Evolutionary conservation across 53 echinoderm and acorn worm species (phyloP).

Genomic region (Pentamera pediparva): DNA sequence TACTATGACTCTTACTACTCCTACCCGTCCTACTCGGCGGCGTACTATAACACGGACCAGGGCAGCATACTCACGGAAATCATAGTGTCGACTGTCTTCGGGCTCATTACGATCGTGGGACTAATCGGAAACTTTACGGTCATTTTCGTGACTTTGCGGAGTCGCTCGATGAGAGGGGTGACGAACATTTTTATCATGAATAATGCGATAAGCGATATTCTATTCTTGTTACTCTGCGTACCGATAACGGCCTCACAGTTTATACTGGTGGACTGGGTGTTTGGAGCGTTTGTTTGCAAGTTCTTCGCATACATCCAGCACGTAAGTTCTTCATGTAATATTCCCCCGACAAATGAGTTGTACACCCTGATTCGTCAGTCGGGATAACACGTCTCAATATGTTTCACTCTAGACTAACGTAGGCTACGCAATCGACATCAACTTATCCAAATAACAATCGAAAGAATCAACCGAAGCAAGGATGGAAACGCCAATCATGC

Average conservation of each 20-base stretch:
- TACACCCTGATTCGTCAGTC: no score
- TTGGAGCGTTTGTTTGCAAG: slow-evolving; percentile 84
- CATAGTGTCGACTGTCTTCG: slow-evolving; percentile 62
- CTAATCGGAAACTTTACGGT: slow-evolving; percentile 74
- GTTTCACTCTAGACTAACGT: no score
- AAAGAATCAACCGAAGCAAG: no score
- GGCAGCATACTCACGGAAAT: slow-evolving; percentile 13
- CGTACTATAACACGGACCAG: background rate
- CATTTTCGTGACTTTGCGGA: slow-evolving; percentile 70
- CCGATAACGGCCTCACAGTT: slow-evolving; percentile 71
- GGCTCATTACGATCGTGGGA: slow-evolving; percentile 72
- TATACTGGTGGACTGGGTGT: slow-evolving; percentile 64
- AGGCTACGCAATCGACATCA: no score
- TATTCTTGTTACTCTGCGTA: slow-evolving; percentile 79
- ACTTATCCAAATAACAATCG: no score
- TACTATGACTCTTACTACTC: no score
- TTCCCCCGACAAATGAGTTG: no score
- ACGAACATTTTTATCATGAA: slow-evolving; percentile 99
- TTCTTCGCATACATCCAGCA: slow-evolving; percentile 84
- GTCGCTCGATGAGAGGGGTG: slow-evolving; percentile 79
- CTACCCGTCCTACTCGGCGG: background rate
- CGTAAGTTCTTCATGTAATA: slow-evolving; percentile 52
- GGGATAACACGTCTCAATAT: no score
- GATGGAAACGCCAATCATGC: no score
- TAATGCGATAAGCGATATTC: slow-evolving; percentile 84